Base-by-base conservation (phyloP, 1,140 invertebrate species). In the Monomorium pharaonis region DNA sequence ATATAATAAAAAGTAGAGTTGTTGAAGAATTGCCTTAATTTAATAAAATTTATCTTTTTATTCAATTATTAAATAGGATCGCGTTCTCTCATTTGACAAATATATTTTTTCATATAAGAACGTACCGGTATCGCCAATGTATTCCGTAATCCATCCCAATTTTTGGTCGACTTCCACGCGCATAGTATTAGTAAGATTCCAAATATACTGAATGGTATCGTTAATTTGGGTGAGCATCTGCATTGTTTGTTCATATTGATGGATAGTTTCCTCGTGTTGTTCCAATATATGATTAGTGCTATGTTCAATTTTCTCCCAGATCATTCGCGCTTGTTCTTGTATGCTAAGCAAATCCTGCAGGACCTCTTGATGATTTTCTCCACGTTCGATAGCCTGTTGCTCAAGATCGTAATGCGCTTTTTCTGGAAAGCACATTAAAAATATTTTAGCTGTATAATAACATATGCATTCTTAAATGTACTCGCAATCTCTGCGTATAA, bases 141-240 rank as follows among this genome's bases (percentile, higher is more conserved):
- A 94, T 77, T 93, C 91, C 49, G 94, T 94, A 77, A 97, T 94
- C 96, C 97, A 97, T 24, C 93, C 92, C 3, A 97, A 92, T 76
- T 95, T 94, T 24, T 96, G 89, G 69, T 97, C 96, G 62, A 97
- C 87, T 81, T 96, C 95, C 42, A 88, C 56, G 58, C 94, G 93
- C 88, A 96, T 96, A 1, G 91, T 93, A 21, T 95, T 93, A 14
- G 97, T 95, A 5, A 97, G 86, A 75, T 94, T 88, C 90, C 96
- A 95, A 27, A 97, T 88, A 85, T 93, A 95, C 67, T 95, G 92
- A 47, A 97, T 95, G 0, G 96, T 97, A 21, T 91, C 87, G 88
- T 97, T 97, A 49, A 97, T 96, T 91, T 96, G 95, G n/a, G 93
- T 88, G 3, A 97, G 92, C 90, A 96, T 96, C n/a, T 95, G 89